These are phyloP conservation scores for Eurosta solidaginis DNA, from an alignment of 1,140 invertebrate genomes.

Conservation along the genomic window DNA sequence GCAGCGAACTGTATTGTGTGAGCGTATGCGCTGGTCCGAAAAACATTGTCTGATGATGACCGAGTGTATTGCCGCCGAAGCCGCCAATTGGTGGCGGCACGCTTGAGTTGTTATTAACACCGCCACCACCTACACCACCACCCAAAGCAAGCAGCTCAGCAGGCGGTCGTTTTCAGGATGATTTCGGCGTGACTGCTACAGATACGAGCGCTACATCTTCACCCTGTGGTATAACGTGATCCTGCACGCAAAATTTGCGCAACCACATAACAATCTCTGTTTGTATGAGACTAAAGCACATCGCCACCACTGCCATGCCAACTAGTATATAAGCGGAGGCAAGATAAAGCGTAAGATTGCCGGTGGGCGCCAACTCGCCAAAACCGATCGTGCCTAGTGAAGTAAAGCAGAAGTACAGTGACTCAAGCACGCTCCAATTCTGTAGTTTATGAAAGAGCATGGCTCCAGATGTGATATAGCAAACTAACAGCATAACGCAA, in stretches of 20 bases:
- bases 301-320: conserved; percentile 93
- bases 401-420: conserved; percentile 93
- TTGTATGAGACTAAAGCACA: conserved; percentile 96
- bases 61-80: conserved; percentile 40
- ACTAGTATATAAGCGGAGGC: conserved; percentile 85
- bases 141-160: conserved; percentile 39
- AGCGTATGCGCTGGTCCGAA: conserved; percentile 52
- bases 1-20: conserved; percentile 55
- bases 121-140: conserved; percentile 5
- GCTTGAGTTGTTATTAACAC: conserved; percentile 24
- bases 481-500: conserved; percentile 84
- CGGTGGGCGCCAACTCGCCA: conserved; percentile 76
- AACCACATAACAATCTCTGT: conserved; percentile 81
- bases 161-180: conserved; percentile 59
- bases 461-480: conserved; percentile 90
- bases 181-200: conserved; percentile 55
- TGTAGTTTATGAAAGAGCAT: conserved; percentile 87
- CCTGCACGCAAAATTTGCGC: conserved; percentile 64
- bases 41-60: conserved; percentile 58
- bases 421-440: conserved; percentile 90
- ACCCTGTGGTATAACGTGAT: conserved; percentile 52
- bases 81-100: conserved; percentile 16
- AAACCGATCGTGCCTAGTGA: conserved; percentile 89
- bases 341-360: conserved; percentile 66
- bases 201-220: conserved; percentile 56